Evolutionary conservation across 2,797 vertebrate genomes (phyloP).

Genomic region (Enteromius fasciolatus): DNA sequence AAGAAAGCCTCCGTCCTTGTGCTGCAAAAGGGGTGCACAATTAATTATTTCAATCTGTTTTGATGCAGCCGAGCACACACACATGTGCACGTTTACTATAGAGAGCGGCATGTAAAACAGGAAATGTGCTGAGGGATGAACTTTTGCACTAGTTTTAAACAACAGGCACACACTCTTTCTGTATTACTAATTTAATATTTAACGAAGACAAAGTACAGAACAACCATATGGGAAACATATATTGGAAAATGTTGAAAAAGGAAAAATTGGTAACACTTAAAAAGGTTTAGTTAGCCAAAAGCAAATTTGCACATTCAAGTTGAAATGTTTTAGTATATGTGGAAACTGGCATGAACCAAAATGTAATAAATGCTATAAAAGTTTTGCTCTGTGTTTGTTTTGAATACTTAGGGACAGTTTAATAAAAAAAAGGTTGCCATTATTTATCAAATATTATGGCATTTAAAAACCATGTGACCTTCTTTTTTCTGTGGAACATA

Average conservation of each 20-base stretch:
- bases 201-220: not conserved
- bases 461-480: not conserved
- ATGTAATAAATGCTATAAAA: not conserved
- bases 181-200: slow-evolving; percentile 23
- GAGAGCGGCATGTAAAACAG: not conserved
- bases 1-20: slow-evolving; percentile 60
- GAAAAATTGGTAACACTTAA: not conserved
- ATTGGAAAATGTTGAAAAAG: not conserved
- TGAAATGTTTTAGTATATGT: not conserved
- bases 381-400: not conserved
- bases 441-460: not conserved
- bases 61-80: slow-evolving; percentile 30
- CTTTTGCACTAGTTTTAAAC: slow-evolving; percentile 1
- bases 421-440: not conserved
- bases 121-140: not conserved
- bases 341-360: not conserved
- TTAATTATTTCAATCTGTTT: slow-evolving; percentile 64
- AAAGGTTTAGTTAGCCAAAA: not conserved
- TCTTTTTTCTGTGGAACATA: not conserved
- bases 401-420: not conserved
- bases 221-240: not conserved
- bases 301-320: not conserved
- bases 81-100: slow-evolving; percentile 28
- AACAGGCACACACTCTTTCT: not conserved
- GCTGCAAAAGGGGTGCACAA: slow-evolving; percentile 54